Percentiles rank a stretch among this genome's conserved stretches.
Evolutionary conservation across 2,113 vertebrate species (phyloP).

Genomic region (Antechinus stuartii): DNA sequence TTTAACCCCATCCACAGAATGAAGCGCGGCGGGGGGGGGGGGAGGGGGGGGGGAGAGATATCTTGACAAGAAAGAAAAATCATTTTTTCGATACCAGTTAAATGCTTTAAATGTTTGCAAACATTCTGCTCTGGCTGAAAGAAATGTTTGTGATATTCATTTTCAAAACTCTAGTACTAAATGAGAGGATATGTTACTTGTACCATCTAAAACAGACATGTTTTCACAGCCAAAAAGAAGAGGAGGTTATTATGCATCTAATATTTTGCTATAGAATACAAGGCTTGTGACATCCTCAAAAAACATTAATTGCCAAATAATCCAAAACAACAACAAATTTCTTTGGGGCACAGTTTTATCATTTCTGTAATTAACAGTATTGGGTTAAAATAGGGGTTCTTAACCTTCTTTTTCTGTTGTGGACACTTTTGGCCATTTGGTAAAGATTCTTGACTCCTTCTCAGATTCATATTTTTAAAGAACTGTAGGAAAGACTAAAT

Average conservation of each 20-base stretch:
- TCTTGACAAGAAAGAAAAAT: background rate
- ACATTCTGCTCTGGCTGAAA: background rate
- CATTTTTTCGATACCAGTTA: background rate
- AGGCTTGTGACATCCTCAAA: background rate
- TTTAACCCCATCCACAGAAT: background rate
- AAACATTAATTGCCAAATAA: background rate
- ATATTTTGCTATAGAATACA: background rate
- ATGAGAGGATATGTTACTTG: background rate
- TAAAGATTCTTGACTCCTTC: background rate
- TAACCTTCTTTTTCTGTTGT: background rate
- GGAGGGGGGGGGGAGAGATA: background rate
- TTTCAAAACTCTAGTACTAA: background rate
- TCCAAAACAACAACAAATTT: background rate
- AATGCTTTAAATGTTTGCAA: background rate
- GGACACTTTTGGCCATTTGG: background rate
- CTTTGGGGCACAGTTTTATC: background rate
- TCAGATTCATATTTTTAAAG: background rate
- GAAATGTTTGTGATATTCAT: background rate
- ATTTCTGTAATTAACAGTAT: background rate
- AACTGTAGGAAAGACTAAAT: background rate
- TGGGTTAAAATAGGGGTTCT: background rate
- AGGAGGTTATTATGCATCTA: background rate
- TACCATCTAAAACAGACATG: background rate
- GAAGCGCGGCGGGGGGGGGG: too few relatives aligned
- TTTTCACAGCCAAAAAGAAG: background rate